Base-by-base conservation (phyloP, 2,888 invertebrate species). In the Norana najaformis region DNA sequence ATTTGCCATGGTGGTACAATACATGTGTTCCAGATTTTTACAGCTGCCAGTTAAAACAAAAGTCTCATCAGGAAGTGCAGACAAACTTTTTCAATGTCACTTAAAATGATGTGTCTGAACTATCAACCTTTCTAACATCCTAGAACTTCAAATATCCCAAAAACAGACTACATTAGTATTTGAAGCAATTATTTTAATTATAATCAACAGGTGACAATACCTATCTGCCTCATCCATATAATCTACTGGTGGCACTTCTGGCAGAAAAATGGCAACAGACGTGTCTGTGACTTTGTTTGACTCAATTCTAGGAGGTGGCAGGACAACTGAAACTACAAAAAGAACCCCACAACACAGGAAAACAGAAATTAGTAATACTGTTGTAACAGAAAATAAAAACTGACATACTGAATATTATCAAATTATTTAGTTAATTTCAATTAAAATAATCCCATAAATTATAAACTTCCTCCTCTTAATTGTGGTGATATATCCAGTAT, bases 241-340 rank as follows among this genome's bases (percentile, higher is more conserved):
- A 34, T 91, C 89, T 8, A 91, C 85, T 41, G 88, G 23, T 35
- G 91, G 91, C 1, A 96, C 96, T 92, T 96, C 95, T 23, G 96
- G 96, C 38, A 98, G 95, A 92, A 96, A 96, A 30, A 98, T 96
- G 0, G 96, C 96, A 93, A 97, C 96, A 89, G 96, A 96, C 35
- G 96, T 96, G 14, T 96, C 96, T 35, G 96, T 96, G 92, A 47
- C 47, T 88, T 83, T 89, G 36, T 96, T 96, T 83, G 96, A 96
- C 30, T 96, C 93, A 37, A 97, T 96, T 93, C 95, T 95, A 41
- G 97, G 97, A 89, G 96, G 96, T 0, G 95, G 95, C 6, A 98
- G 97, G 91, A 94, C 93, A 2, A 96, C 96, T 0, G 97, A 97
- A 92, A 93, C 94, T 94, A 91, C 18, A 90, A 35, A 88, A 34